Conservation (phyloP, 2,113 vertebrate genomes). For the Rhinolophus sinicus region DNA sequence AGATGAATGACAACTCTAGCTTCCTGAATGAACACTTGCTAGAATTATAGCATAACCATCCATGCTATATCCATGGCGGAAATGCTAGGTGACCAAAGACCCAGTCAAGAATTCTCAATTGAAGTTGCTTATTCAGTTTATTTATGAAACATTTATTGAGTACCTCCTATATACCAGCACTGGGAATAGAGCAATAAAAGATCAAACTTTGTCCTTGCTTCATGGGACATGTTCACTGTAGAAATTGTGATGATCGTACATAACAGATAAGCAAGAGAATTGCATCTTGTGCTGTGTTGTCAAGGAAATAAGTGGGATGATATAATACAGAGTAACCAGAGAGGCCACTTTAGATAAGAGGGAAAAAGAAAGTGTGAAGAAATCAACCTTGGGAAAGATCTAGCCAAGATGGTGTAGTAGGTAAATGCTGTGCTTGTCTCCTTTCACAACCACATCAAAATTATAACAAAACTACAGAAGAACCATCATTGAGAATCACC, state of each 20-base stretch:
- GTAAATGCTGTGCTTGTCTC: too few species aligned
- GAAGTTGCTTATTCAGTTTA: neutral
- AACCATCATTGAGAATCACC: too few species aligned
- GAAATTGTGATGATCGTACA: neutral
- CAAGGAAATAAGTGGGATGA: neutral
- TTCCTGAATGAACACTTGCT: slow-evolving; percentile 7
- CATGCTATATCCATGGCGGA: too few species aligned
- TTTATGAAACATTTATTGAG: neutral
- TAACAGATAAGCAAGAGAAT: slow-evolving; percentile 8
- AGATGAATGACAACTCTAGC: neutral
- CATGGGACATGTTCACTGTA: neutral
- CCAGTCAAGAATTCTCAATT: neutral
- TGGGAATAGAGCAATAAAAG: neutral
- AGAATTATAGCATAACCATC: neutral
- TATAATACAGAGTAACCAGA: neutral
- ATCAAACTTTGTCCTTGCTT: neutral
- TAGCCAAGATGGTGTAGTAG: too few species aligned
- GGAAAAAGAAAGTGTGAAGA: neutral
- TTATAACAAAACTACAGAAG: too few species aligned
- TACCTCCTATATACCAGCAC: neutral
- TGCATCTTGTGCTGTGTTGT: neutral
- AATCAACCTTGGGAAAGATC: too few species aligned
- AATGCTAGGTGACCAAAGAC: neutral
- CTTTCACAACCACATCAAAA: too few species aligned
- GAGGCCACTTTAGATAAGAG: neutral